These are phyloP conservation scores for Coluber constrictor DNA, from an alignment of 2,797 vertebrate species.

Conservation along the genomic window DNA sequence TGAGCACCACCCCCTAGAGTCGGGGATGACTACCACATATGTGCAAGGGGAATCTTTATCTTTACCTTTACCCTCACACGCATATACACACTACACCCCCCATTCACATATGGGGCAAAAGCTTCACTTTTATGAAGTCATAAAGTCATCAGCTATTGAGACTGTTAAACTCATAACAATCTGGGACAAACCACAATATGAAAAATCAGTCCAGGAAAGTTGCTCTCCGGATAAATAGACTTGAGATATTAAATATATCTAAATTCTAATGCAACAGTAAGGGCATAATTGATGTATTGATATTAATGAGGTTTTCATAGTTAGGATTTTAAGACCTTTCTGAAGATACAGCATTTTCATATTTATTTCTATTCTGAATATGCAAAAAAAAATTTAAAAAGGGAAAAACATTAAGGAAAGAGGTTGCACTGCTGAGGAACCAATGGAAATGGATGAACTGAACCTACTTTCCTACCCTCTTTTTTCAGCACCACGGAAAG, in stretches of 20 bases:
- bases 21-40: no score
- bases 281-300: neutral
- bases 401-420: neutral
- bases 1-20: no score
- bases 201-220: neutral
- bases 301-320: neutral
- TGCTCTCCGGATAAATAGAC: neutral
- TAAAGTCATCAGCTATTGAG: neutral
- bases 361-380: neutral
- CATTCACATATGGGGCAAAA: neutral
- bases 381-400: neutral
- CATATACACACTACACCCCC: neutral
- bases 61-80: neutral
- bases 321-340: neutral
- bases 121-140: neutral
- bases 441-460: neutral
- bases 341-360: no score
- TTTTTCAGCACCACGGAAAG: conserved; percentile 14
- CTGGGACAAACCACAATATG: neutral
- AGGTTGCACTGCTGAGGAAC: neutral
- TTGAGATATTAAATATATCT: neutral
- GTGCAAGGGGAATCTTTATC: no score
- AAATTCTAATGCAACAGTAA: neutral
- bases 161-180: neutral
- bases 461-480: neutral